Conservation (phyloP, 2,797 vertebrate species). For the Cheirogaleus major region DNA sequence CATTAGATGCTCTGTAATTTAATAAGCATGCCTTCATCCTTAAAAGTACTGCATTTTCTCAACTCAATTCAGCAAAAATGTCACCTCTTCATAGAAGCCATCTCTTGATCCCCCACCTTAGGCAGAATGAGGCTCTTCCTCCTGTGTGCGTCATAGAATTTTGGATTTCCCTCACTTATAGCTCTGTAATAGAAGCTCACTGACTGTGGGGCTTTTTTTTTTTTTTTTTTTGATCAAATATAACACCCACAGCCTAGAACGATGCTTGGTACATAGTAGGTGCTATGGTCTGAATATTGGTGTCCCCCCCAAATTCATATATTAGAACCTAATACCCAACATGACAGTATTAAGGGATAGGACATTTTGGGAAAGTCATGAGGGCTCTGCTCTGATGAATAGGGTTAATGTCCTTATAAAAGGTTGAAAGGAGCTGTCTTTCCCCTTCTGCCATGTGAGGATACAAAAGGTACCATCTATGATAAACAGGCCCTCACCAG, state of each 20-base stretch:
- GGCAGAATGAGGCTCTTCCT: neutral
- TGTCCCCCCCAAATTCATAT: neutral
- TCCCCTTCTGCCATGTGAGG: neutral
- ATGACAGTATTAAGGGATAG: neutral
- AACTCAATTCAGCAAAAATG: neutral
- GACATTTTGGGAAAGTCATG: neutral
- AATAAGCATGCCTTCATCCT: neutral
- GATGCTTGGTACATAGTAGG: neutral
- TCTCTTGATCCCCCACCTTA: neutral
- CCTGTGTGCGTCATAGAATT: fast-evolving
- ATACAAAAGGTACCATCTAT: neutral
- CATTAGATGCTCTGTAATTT: neutral
- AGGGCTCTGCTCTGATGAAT: neutral
- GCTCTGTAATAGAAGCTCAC: neutral
- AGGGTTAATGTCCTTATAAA: neutral
- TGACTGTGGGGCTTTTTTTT: neutral
- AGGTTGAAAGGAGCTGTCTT: neutral
- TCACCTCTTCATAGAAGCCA: neutral
- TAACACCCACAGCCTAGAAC: neutral
- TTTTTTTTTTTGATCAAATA: neutral
- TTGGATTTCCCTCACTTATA: neutral
- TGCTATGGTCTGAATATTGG: neutral
- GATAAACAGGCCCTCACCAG: neutral
- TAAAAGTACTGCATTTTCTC: neutral
- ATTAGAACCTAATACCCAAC: neutral